Evolutionary conservation across 2,797 vertebrate genomes (phyloP).

Genomic region (Distichodus sexfasciatus): DNA sequence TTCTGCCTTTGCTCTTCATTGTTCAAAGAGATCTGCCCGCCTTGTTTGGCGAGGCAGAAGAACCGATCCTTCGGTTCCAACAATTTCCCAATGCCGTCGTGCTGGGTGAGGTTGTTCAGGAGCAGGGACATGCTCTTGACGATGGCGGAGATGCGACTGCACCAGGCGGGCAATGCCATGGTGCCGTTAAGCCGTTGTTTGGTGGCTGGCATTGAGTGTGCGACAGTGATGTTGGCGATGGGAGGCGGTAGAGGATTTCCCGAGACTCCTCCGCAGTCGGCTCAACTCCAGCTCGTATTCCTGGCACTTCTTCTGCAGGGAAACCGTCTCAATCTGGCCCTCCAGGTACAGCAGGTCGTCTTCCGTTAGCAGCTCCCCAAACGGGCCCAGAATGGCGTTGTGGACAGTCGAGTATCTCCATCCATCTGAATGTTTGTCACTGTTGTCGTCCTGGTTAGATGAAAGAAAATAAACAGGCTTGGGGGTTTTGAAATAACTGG

Average conservation of each 20-base stretch:
- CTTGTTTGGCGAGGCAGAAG: constrained; percentile 68
- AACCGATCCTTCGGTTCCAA: too few species aligned
- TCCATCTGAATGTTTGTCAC: constrained; percentile 50
- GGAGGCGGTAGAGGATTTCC: constrained; percentile 83
- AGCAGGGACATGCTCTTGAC: constrained; percentile 84
- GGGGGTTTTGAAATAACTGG: too few species aligned
- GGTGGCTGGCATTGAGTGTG: too few species aligned
- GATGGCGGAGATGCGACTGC: constrained; percentile 81
- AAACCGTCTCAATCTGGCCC: constrained; percentile 82
- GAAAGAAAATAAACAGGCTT: neutral
- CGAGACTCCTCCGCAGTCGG: constrained; percentile 80
- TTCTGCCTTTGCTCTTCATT: constrained; percentile 68
- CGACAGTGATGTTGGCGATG: constrained; percentile 77
- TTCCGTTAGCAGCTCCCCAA: constrained; percentile 89
- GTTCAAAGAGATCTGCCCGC: constrained; percentile 63
- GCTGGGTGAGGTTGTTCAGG: constrained; percentile 71
- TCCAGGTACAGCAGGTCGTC: constrained; percentile 86
- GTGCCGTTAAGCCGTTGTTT: too few species aligned
- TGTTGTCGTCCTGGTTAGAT: constrained; percentile 58
- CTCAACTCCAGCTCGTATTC: constrained; percentile 84
- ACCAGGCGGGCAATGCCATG: constrained; percentile 79
- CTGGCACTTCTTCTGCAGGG: constrained; percentile 80
- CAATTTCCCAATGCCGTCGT: constrained; percentile 59
- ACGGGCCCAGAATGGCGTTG: constrained; percentile 88
- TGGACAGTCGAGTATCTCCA: constrained; percentile 85